Evolutionary conservation across 2,888 invertebrate species (phyloP), one percentile per base, ranked within the genome.

Genomic region (Colletes collaris): DNA sequence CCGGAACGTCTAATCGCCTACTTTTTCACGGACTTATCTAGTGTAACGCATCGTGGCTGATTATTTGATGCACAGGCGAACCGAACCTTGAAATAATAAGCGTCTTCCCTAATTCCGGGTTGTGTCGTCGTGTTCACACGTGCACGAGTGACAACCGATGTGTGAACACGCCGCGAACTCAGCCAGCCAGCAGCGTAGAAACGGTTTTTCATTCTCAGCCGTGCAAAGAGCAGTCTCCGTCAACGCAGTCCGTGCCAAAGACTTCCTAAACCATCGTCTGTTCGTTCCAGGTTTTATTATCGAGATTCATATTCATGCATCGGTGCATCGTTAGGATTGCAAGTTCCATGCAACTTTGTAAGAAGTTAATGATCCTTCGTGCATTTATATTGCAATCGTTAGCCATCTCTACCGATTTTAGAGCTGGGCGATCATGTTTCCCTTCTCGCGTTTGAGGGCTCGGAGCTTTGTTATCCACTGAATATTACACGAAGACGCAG

Each of bases 81-180:
- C 86, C 86, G 89, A 89, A 91, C 89, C 91, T 89, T 90, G 90
- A 89, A 91, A 89, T 90, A 91, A 91, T 90, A 89, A 91, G 86
- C 88, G 88, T 86, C 87, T 90, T 87, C 86, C 88, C 86, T 90
- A 85, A 90, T 90, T 90, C 89, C 88, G 89, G 88, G 88, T 88
- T 88, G 84, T 87, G 86, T 86, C 88, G 89, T 82, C 82, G 76
- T 80, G 86, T 82, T 87, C 80, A 81, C 86, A 85, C 82, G 82
- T 81, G 87, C 83, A 85, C 80, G 65, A 82, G 83, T 79, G 84
- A 80, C 86, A 87, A 87, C 87, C 86, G 89, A 89, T 89, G 89
- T 90, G 89, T 88, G 88, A 90, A 89, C 86, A 82, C 82, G 84
- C 83, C 83, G 86, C 84, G 83, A 87, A 88, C 82, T 78, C 44